Evolutionary conservation across 2,113 vertebrate species (phyloP).

Genomic region (Quiscalus mexicanus): DNA sequence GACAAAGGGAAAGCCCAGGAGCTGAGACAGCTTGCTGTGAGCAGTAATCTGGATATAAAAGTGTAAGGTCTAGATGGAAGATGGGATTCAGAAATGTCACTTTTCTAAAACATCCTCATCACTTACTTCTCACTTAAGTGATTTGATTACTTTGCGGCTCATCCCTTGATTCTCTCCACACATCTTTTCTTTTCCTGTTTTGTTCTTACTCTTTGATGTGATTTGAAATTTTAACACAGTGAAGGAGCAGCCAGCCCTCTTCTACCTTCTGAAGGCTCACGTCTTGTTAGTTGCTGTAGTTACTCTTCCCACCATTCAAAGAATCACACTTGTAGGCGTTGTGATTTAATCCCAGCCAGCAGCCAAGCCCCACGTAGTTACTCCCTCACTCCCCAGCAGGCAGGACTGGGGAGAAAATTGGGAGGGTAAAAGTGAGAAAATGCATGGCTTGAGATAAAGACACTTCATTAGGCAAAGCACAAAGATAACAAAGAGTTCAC

Average conservation of each 20-base stretch:
- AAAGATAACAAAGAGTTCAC: neutral
- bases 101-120: neutral
- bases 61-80: neutral
- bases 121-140: conserved; percentile 19
- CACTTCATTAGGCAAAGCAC: neutral
- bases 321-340: neutral
- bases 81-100: neutral
- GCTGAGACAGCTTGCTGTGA: conserved; percentile 22
- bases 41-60: conserved; percentile 40
- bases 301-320: neutral
- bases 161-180: neutral
- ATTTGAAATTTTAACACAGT: neutral
- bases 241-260: neutral
- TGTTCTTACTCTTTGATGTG: neutral
- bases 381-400: neutral
- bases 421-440: neutral
- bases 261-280: neutral
- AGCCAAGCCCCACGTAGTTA: neutral
- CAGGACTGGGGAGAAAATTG: rapidly evolving
- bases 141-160: conserved; percentile 39
- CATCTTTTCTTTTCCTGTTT: neutral
- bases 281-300: neutral
- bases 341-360: neutral
- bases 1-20: conserved; percentile 50
- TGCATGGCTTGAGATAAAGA: neutral